Evolutionary conservation across 2,797 vertebrate genomes (phyloP), one percentile per base, ranked within the genome.

Genomic region (Melanotaenia maccullochi): DNA sequence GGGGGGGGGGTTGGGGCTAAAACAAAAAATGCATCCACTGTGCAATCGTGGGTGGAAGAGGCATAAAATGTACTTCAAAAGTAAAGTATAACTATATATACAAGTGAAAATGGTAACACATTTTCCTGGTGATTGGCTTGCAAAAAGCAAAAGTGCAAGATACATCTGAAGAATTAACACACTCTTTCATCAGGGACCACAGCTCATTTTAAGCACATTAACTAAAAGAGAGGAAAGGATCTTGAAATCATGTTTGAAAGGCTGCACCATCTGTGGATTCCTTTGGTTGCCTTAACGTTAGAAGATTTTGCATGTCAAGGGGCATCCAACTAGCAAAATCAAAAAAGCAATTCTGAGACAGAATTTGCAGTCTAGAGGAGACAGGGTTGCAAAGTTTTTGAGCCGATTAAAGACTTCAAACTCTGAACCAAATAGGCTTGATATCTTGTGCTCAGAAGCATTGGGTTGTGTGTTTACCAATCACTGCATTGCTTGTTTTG

Each of bases 401-500:
- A 81, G 61, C 33, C 25, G 71, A 85, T 85, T 80, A 80, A 75
- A 83, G 71, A 76, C 28, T 52, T 81, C 66, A 66, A 66, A 81
- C 68, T 72, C 78, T 60, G 68, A 82, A 68, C 74, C 78, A 88
- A 88, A 82, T 77, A 64, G 74, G 55, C 82, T 79, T 85, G 72
- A 88, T 80, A 78, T 84, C 67, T 62, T 40, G 38, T 65, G 71
- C 83, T 88, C 70, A 9, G 83, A 68, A 85, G 84, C 73, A 67
- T 40, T 55, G 61, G 75, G 25, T 85, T 54, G 61, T 85, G 77
- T 76, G 60, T 90, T 91, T 80, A 72, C 79, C 82, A 82, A 87
- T 89, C 82, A 80, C 83, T 24, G 61, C 13, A 3, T 60, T 66
- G 77, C 79, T 90, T 79, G 88, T 87, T 88, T 82, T 86, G 81